A percentile compares a stretch with the other conserved stretches of the same genome.
phyloP scores from a whole-genome alignment of 1,140 invertebrate species.

The Brachystomella parvula region DNA sequence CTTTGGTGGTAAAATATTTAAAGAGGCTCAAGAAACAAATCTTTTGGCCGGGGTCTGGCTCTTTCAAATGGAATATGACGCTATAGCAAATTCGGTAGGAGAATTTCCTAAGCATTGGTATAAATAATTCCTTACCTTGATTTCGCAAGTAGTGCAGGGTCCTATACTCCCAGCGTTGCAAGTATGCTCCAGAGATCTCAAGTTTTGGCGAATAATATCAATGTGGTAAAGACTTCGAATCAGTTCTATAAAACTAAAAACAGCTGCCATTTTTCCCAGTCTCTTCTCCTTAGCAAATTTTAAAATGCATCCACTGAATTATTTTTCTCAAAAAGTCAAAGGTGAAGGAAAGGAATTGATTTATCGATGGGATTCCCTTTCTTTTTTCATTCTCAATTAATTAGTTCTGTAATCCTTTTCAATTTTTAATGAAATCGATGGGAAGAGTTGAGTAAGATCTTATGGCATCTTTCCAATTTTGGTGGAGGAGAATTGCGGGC shows the following conservation, averaged over 20 bases:
- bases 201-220: not conserved
- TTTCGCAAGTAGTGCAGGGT: constrained; percentile 1
- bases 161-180: constrained; percentile 2
- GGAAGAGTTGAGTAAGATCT: too few relatives aligned
- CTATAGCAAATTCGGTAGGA: too few relatives aligned
- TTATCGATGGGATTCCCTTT: not conserved
- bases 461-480: too few relatives aligned
- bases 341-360: not conserved
- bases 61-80: too few relatives aligned
- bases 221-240: constrained; percentile 3
- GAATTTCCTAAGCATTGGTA: too few relatives aligned
- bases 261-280: not conserved
- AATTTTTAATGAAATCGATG: not conserved
- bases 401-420: too few relatives aligned
- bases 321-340: not conserved
- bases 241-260: not conserved
- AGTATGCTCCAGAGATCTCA: not conserved
- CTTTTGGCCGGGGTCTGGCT: too few relatives aligned
- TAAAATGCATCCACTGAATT: not conserved
- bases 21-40: too few relatives aligned
- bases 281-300: not conserved
- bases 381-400: not conserved
- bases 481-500: too few relatives aligned
- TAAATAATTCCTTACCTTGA: not conserved
- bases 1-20: too few relatives aligned